Evolutionary conservation across 1,140 invertebrate species (phyloP), one percentile per base, ranked within the genome.

Genomic region (Drosophila fuyamai): DNA sequence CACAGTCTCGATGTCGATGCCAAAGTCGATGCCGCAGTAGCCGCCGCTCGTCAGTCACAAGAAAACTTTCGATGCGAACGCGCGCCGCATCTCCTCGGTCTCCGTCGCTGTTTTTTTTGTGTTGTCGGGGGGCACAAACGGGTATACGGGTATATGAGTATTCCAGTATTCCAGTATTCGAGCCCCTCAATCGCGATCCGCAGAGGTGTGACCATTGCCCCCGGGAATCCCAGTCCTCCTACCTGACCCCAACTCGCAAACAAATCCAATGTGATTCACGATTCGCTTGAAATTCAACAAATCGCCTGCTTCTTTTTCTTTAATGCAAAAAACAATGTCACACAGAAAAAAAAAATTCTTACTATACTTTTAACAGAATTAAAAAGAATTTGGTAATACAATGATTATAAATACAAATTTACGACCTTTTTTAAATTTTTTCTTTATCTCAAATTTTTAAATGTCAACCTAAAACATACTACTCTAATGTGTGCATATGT

Each of bases 21-120:
- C 43, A 44, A 36, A 50, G 38, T 65, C 53, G 62, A 53, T 66
- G 76, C 51, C 55, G 62, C 58, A 60, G 50, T 59, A 35, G 73
- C 27, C 59, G 48, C 55, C 41, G 35, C 32, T 47, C 44, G 40
- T 78, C 78, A 85, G 82, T 85, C 67, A 65, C 47, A 53, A 57
- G 51, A 58, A 54, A 85, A 86, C 77, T 78, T 81, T 86, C 81
- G 72, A 84, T 83, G 81, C 61, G 81, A 83, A 80, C 81, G 76
- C 60, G 71, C 53, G 51, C 53, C 58, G 58, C 60, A 47, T 56
- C 53, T 71, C 27, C 65, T 53, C 62, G 67, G 46, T 82, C 51
- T 44, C 36, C 57, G 46, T 51, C 46, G 38, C 29, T 18, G 59
- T 47, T 58, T 12, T 43, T 44, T 29, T 18, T 50, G 41, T 32